Evolutionary conservation across 1,140 invertebrate genomes (phyloP).

Genomic region (Lepidurus couesii): DNA sequence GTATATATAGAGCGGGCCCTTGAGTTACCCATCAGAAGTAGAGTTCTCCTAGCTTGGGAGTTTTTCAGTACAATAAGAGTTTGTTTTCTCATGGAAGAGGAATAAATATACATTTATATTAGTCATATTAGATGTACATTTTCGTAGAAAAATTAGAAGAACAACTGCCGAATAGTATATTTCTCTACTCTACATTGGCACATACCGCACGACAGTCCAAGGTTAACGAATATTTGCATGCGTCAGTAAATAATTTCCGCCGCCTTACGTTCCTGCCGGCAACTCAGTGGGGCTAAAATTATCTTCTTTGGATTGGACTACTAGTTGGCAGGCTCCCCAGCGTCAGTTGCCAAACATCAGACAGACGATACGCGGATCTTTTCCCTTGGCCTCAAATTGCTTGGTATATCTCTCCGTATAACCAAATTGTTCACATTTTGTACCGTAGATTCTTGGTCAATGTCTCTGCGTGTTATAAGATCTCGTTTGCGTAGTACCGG

Average conservation of each 20-base stretch:
- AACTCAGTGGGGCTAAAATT: constrained; percentile 11
- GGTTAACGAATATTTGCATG: constrained; percentile 2
- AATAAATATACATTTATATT: no score
- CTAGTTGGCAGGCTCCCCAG: neutral
- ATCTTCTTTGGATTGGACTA: neutral
- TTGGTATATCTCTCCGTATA: neutral
- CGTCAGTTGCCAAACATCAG: constrained; percentile 2
- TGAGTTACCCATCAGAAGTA: no score
- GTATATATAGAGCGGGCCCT: no score
- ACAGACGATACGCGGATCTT: neutral
- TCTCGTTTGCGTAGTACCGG: neutral
- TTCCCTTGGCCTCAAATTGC: neutral
- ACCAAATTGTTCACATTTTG: neutral
- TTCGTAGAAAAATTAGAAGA: no score
- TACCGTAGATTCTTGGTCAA: neutral
- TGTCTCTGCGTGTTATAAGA: neutral
- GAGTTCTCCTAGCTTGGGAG: no score
- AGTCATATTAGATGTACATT: no score
- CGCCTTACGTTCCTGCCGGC: neutral
- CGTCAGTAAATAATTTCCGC: neutral
- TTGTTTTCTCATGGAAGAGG: no score
- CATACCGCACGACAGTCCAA: neutral
- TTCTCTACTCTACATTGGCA: neutral
- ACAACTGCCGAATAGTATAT: neutral
- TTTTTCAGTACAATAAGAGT: no score